Percentiles rank a stretch among this genome's conserved stretches.
Conservation (phyloP, 2,797 vertebrate genomes). For the Darevskia nairensis region DNA sequence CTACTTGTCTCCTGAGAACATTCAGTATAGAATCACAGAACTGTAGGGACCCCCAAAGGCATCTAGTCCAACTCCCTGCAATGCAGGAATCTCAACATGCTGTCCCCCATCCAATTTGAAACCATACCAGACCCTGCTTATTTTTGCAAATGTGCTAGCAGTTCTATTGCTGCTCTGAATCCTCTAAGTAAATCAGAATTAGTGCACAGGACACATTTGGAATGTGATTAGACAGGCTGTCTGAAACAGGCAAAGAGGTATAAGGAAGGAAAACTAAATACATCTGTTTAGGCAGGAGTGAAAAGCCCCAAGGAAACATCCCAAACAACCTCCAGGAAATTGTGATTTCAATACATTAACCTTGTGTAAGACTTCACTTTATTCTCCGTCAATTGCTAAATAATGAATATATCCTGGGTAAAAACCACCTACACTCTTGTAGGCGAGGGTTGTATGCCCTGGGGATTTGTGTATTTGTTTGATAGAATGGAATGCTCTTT, state of each 20-base stretch:
- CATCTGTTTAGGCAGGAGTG: background rate
- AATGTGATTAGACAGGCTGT: background rate
- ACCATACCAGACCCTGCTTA: too few relatives aligned
- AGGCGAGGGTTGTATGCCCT: constrained; percentile 3
- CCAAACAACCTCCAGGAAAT: background rate
- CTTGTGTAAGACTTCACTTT: constrained; percentile 33
- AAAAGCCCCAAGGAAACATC: constrained; percentile 29
- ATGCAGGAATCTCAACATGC: too few relatives aligned
- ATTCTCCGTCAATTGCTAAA: constrained; percentile 51
- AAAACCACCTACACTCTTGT: background rate
- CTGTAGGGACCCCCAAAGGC: too few relatives aligned
- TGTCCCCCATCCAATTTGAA: too few relatives aligned
- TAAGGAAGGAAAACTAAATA: background rate
- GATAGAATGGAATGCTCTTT: background rate
- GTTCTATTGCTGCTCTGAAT: too few relatives aligned
- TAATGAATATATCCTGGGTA: constrained; percentile 19
- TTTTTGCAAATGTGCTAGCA: too few relatives aligned
- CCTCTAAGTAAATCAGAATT: background rate
- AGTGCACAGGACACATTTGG: background rate
- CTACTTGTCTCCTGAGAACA: too few relatives aligned
- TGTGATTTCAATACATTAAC: constrained; percentile 31
- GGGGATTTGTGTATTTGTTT: constrained; percentile 27
- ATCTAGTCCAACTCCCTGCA: too few relatives aligned
- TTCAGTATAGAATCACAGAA: too few relatives aligned
- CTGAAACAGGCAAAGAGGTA: background rate